phyloP scores from a whole-genome alignment of 2,888 invertebrate genomes.

The Chymomyza amoena region DNA sequence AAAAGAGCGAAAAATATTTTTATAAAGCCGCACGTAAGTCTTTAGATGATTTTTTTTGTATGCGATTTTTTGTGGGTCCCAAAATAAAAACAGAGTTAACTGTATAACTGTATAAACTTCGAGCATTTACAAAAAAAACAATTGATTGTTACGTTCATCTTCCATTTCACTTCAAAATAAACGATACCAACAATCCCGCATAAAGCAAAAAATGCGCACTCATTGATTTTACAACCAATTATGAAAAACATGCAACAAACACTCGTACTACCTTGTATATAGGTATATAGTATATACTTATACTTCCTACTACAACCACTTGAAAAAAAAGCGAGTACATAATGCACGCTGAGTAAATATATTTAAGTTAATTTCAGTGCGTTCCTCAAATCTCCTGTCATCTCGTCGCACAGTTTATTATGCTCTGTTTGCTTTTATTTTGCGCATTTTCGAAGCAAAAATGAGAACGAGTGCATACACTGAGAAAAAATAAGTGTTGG shows the following conservation, averaged over 20 bases:
- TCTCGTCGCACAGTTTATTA: neutral
- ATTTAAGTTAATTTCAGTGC: conserved; percentile 39
- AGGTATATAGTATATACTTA: neutral
- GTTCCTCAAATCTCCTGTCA: conserved; percentile 4
- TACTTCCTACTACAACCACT: neutral
- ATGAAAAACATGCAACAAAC: neutral
- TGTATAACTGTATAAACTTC: too few species aligned
- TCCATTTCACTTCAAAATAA: neutral
- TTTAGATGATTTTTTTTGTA: too few species aligned
- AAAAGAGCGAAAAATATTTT: too few species aligned
- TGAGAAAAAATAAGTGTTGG: neutral
- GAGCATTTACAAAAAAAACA: too few species aligned
- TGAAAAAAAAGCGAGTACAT: too few species aligned
- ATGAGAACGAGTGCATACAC: neutral
- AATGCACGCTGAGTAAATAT: neutral
- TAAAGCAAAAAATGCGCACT: neutral
- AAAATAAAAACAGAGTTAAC: too few species aligned
- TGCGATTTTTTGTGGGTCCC: too few species aligned
- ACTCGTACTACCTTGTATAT: too few species aligned
- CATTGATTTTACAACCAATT: neutral
- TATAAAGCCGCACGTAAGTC: too few species aligned
- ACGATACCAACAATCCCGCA: neutral
- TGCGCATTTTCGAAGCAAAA: conserved; percentile 16
- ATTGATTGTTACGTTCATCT: neutral
- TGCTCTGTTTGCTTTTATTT: conserved; percentile 22